phyloP scores from a whole-genome alignment of 2,888 invertebrate genomes.

The Auanema sp. region DNA sequence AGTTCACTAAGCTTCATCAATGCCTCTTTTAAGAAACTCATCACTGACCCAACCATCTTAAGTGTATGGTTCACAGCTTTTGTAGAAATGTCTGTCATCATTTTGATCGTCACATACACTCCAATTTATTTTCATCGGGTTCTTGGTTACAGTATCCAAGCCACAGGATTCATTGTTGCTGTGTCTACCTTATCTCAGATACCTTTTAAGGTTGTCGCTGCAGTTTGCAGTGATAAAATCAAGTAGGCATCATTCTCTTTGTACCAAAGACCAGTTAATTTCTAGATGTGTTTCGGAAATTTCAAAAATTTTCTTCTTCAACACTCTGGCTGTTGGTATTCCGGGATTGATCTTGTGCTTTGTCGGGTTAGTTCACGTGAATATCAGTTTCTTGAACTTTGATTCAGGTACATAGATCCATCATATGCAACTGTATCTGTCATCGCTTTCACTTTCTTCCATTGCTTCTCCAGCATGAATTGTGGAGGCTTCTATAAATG shows the following conservation, averaged over 20 bases:
- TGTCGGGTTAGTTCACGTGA: constrained; percentile 5
- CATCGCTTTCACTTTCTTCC: constrained; percentile 43
- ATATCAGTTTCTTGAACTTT: too few species aligned
- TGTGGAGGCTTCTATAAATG: constrained; percentile 61
- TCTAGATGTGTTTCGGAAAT: constrained; percentile 34
- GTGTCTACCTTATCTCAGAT: constrained; percentile 25
- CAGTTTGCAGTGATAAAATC: constrained; percentile 19
- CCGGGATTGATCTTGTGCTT: constrained; percentile 10
- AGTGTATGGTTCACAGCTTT: constrained; percentile 51
- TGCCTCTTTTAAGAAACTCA: constrained; percentile 32
- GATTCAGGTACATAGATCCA: background rate
- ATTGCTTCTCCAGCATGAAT: constrained; percentile 51
- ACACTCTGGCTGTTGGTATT: constrained; percentile 11
- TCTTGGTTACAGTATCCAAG: constrained; percentile 28
- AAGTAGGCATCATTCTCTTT: constrained; percentile 18
- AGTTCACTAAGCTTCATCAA: background rate
- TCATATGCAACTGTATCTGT: constrained; percentile 17
- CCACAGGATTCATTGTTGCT: constrained; percentile 30
- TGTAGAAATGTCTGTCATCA: constrained; percentile 42
- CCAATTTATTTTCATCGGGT: constrained; percentile 50
- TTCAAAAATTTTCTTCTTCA: constrained; percentile 15
- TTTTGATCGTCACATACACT: constrained; percentile 43
- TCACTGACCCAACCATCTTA: constrained; percentile 34
- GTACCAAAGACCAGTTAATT: background rate
- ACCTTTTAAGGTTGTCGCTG: constrained; percentile 14